These are phyloP conservation scores for Linnaemya tessellans DNA, from an alignment of 2,888 invertebrate species.

Conservation along the genomic window DNA sequence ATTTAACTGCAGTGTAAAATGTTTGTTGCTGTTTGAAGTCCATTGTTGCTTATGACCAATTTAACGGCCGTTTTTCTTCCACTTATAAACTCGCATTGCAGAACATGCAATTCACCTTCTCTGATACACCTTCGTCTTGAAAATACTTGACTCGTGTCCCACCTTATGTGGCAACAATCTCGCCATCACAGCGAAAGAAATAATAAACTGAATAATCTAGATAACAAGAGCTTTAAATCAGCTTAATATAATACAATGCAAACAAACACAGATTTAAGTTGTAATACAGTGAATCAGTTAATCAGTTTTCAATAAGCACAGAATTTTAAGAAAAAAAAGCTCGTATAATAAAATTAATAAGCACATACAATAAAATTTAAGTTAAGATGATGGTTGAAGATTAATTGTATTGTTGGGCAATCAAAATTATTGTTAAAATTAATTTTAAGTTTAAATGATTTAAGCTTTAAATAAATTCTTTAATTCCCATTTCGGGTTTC, in stretches of 20 bases:
- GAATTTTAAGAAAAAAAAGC: slow-evolving; percentile 6
- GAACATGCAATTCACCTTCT: slow-evolving; percentile 55
- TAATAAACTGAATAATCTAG: slow-evolving; percentile 57
- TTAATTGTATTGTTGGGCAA: slow-evolving; percentile 46
- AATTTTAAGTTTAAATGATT: slow-evolving; percentile 25
- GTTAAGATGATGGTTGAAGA: slow-evolving; percentile 40
- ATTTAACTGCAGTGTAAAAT: not conserved
- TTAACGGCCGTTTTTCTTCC: not conserved
- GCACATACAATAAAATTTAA: slow-evolving; percentile 22
- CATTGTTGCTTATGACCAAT: not conserved
- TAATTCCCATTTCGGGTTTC: slow-evolving; percentile 61
- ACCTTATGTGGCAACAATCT: slow-evolving; percentile 37
- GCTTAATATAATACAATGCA: slow-evolving; percentile 57
- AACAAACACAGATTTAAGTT: slow-evolving; percentile 45
- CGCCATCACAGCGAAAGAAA: slow-evolving; percentile 30
- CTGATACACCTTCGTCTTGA: slow-evolving; percentile 73
- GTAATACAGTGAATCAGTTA: slow-evolving; percentile 44
- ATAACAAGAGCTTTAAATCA: slow-evolving; percentile 65
- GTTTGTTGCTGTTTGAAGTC: slow-evolving; percentile 7
- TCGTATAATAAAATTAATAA: not conserved
- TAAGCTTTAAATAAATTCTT: slow-evolving; percentile 39
- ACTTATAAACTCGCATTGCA: not conserved
- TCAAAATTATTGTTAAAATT: slow-evolving; percentile 50
- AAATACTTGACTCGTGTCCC: slow-evolving; percentile 65
- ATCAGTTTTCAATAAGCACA: slow-evolving; percentile 2